These are phyloP conservation scores for Germaria angustata DNA, from an alignment of 2,888 invertebrate species.

Conservation along the genomic window DNA sequence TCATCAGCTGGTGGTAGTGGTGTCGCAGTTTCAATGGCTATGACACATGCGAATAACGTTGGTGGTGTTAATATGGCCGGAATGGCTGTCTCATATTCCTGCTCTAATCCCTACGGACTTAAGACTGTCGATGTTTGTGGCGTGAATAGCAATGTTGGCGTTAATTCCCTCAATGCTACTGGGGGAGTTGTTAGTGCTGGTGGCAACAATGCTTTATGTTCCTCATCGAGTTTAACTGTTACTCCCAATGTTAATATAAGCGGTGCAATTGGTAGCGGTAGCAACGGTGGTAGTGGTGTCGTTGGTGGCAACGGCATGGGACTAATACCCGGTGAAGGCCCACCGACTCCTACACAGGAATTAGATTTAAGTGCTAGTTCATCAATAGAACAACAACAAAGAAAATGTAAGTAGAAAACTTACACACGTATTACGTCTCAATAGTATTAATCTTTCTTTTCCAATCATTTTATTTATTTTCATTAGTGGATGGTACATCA, in stretches of 20 bases:
- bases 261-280: conserved; percentile 61
- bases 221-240: conserved; percentile 72
- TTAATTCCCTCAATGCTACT: conserved; percentile 53
- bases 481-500: conserved; percentile 78
- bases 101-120: conserved; percentile 77
- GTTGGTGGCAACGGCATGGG: conserved; percentile 69
- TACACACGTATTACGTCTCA: too few species aligned
- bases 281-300: conserved; percentile 43
- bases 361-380: conserved; percentile 82
- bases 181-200: conserved; percentile 68
- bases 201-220: conserved; percentile 72
- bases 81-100: conserved; percentile 73
- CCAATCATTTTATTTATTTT: conserved; percentile 37
- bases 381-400: conserved; percentile 80
- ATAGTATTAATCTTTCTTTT: background rate
- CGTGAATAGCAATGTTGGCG: conserved; percentile 68
- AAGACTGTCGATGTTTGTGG: conserved; percentile 76
- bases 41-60: conserved; percentile 63
- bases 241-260: conserved; percentile 67
- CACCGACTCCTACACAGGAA: conserved; percentile 89
- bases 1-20: conserved; percentile 66
- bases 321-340: conserved; percentile 81
- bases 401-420: conserved; percentile 82
- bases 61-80: conserved; percentile 46
- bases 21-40: conserved; percentile 40